Conservation (phyloP, 2,797 vertebrate species). For the Calcarius lapponicus region DNA sequence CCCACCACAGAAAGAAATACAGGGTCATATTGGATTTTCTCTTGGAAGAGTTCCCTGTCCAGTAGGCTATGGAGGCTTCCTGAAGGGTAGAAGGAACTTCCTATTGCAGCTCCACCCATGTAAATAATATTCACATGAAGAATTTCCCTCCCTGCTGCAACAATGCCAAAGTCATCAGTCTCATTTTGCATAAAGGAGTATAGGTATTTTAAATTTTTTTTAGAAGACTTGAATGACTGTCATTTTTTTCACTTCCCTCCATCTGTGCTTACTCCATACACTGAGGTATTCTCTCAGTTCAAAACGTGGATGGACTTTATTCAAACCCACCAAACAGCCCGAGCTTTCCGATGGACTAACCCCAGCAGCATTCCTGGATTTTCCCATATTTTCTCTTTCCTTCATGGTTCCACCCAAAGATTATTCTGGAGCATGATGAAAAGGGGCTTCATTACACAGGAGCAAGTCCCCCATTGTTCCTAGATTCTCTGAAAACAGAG, state of each 20-base stretch:
- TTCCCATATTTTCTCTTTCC: neutral
- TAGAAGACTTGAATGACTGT: neutral
- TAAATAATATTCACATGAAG: neutral
- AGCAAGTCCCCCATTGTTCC: neutral
- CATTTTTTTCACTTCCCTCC: neutral
- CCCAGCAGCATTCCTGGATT: neutral
- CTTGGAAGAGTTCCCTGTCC: rapidly evolving
- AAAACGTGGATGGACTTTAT: rapidly evolving
- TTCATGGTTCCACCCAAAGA: neutral
- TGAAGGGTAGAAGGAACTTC: neutral
- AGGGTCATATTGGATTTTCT: neutral
- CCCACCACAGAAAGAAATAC: rapidly evolving
- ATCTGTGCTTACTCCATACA: neutral
- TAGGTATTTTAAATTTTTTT: rapidly evolving
- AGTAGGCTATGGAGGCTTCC: neutral
- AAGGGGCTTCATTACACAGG: neutral
- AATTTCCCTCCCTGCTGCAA: neutral
- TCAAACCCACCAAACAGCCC: neutral
- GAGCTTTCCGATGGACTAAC: neutral
- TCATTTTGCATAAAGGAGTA: neutral
- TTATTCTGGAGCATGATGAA: neutral
- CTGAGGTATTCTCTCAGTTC: neutral
- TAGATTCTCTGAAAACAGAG: neutral
- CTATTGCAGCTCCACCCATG: rapidly evolving
- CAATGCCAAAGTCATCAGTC: neutral